Evolutionary conservation across 2,888 invertebrate genomes (phyloP).

Genomic region (Chironomus tentans): DNA sequence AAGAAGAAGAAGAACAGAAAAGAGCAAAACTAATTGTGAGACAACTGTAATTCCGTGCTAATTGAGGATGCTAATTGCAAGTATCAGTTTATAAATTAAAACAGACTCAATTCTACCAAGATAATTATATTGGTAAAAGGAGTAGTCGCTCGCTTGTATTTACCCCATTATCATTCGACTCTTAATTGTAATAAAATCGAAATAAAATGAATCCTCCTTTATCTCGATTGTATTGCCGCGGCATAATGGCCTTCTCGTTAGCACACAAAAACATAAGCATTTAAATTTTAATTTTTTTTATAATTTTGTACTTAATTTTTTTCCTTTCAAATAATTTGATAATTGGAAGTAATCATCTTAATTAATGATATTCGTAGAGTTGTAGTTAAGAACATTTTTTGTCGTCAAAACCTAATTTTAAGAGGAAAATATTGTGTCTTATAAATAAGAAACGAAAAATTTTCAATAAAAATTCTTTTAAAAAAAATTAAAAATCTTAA

Average conservation of each 20-base stretch:
- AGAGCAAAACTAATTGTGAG: neutral
- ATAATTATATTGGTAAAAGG: conserved; percentile 5
- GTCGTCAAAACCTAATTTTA: neutral
- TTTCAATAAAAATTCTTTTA: too few species aligned
- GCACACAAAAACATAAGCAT: neutral
- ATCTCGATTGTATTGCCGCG: neutral
- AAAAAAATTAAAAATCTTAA: too few species aligned
- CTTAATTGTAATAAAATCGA: neutral
- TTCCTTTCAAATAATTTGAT: neutral
- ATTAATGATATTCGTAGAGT: neutral
- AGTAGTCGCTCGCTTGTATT: neutral
- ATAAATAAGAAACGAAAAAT: too few species aligned
- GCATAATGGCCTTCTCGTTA: neutral
- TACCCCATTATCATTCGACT: neutral
- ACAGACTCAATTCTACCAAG: conserved; percentile 11
- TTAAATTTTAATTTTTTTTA: neutral
- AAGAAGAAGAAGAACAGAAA: too few species aligned
- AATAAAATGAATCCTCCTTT: neutral
- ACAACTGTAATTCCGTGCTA: conserved; percentile 10
- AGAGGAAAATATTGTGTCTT: neutral
- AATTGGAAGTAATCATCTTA: neutral
- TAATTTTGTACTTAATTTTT: neutral
- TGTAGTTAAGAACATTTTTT: neutral
- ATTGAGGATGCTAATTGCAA: conserved; percentile 7
- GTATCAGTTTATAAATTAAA: neutral